Evolutionary conservation across 1,140 invertebrate species (phyloP), one percentile per base, ranked within the genome.

Genomic region (Aradophagus sp.): DNA sequence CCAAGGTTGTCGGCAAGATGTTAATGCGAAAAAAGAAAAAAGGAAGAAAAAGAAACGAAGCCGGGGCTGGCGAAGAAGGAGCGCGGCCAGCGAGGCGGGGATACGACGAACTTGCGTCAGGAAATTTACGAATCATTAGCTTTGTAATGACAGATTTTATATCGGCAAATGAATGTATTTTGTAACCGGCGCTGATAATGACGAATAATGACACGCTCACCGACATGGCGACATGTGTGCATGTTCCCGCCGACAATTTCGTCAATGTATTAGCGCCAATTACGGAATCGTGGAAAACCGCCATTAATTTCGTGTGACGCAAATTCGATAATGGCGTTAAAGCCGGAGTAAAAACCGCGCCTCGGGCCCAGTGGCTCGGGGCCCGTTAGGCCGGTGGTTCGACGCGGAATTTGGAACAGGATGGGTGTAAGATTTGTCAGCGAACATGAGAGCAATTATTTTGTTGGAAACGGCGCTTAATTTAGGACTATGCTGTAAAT

Each of bases 81-180:
- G 20, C 4, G 8, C 8, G 20, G 20, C n/a, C n/a, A n/a, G n/a
- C n/a, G 35, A 29, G 19, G 7, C 17, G 16, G 34, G 26, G 17
- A 48, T 16, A 61, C 56, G 50, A 59, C 50, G 47, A 56, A 62
- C 48, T 53, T 35, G 36, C 56, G 69, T 72, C 66, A 65, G 61
- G 56, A 72, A 72, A 72, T 72, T 72, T 66, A 72, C 61, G 61
- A 72, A 72, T 72, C 69, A 72, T 72, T 72, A 72, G 61, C 55
- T 61, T 62, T 59, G 61, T 72, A 72, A 72, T 72, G 69, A 66
- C 69, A 66, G 69, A 72, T 72, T 72, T 72, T 72, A 66, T 56
- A 72, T 62, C 48, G 62, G 48, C 35, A 56, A 72, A 61, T 61
- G 59, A 44, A 52, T 56, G 59, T 50, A 36, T 72, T 72, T 72